Base-by-base conservation (phyloP, 2,797 vertebrate genomes). In the Rhynchotus rufescens region DNA sequence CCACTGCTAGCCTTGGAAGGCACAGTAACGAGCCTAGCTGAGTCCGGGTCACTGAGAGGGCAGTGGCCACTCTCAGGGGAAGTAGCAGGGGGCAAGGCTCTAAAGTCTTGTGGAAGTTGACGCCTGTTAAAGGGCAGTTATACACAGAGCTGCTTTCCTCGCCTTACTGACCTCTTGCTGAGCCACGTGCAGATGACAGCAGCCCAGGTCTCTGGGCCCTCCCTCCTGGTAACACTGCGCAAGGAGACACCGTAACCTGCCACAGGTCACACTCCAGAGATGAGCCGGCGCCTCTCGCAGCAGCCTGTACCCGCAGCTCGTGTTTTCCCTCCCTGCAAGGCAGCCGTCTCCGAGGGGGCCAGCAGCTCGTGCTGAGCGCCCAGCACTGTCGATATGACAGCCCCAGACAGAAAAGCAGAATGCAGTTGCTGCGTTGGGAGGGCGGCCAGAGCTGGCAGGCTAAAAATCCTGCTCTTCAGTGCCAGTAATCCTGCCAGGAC, bases 361-460 rank as follows among this genome's bases (percentile, higher is more conserved):
- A 59, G 86, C 45, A 68, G 54, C 68, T 83, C 69, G 79, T 44
- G 66, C 84, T 59, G 79, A 21, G 54, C 88, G 76, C 72, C 84
- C 66, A 23, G 54, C 8, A 5, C 86, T 69, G 61, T 36, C 6
- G 1, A 54, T 56, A 40, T 49, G 36, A 83, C 84, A 59, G 68
- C 84, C 90, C 62, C 84, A 90, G 84, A 64, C 34, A 83, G 54
- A 77, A 82, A 68, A 17, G 76, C 60, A 88, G 89, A 94, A 91
- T 78, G 74, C 84, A 91, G 64, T 94, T 86, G 88, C 45, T 91
- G 61, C 42, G 68, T 65, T 73, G 44, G 84, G 73, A 87, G 40
- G 47, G 60, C 23, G 83, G 79, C 76, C 93, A 93, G 81, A 59
- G 75, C 89, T 81, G 66, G 0, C 3, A 69, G 60, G 73, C 82